Base-by-base conservation (phyloP, 2,888 invertebrate species). In the Arctia plantaginis region DNA sequence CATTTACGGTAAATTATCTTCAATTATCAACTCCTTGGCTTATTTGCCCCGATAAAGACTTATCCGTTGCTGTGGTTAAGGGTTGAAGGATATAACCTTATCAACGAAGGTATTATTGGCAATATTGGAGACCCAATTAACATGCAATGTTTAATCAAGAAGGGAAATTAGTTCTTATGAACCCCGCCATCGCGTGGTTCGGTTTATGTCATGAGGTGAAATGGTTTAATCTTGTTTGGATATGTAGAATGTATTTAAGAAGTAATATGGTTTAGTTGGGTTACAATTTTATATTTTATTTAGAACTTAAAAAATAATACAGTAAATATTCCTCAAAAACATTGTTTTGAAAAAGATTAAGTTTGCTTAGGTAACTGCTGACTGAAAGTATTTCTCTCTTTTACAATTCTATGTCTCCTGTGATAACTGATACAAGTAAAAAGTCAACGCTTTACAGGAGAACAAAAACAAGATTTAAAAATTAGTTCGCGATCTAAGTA, bases 81-180 rank as follows among this genome's bases (percentile, higher is more conserved):
- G 77, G 82, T 79, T 74, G 69, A 66, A 76, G 35, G 73, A 79
- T 71, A 76, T 83, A 83, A 76, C 73, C 66, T 55, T 67, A 51
- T 47, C 59, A 39, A 33, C 27, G 74, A 73, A 71, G 75, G 70
- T 73, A 66, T 39, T 39, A 66, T 39, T 35, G 2, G 69, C 30
- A 64, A 55, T 65, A 73, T 30, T 71, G 69, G 71, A 74, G 65
- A 18, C 55, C 51, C 72, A 78, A 78, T 83, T 76, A 73, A 66
- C 27, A 65, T 75, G 69, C 76, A 76, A 66, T 69, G 65, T 62
- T 65, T 81, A 79, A 83, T 82, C 82, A 73, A 71, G 65, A 66
- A 74, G 41, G 75, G 55, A 79, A 83, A 83, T 81, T 75, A 69
- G 51, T 69, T 62, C 71, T 74, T 71, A 65, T 76, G 62, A 18